Percentiles rank a stretch among this genome's conserved stretches.
These are phyloP conservation scores for Melanophora roralis DNA, from an alignment of 2,888 invertebrate species.

Conservation along the genomic window DNA sequence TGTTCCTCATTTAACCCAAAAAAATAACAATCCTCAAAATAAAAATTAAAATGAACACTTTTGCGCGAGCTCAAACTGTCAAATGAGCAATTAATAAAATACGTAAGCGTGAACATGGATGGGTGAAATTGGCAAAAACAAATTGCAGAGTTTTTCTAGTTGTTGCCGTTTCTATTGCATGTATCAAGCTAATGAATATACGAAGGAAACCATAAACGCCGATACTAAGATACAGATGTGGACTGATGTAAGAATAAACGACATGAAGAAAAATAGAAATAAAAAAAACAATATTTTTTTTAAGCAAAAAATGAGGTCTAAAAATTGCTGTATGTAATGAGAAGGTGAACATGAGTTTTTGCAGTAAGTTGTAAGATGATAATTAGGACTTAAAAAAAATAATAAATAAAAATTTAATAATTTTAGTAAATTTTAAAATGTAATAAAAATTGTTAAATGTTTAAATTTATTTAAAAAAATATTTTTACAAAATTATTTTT, in stretches of 20 bases:
- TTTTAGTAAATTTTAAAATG: too few species aligned
- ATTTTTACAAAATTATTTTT: too few species aligned
- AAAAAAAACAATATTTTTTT: not conserved
- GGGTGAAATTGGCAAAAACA: constrained; percentile 57
- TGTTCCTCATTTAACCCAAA: not conserved
- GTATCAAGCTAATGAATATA: constrained; percentile 15
- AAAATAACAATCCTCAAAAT: not conserved
- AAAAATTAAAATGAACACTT: constrained; percentile 53
- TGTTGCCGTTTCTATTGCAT: constrained; percentile 9
- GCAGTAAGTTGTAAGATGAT: not conserved
- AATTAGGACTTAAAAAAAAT: too few species aligned
- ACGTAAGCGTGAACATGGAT: constrained; percentile 64
- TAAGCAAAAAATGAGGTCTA: not conserved
- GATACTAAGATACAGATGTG: not conserved
- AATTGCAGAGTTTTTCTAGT: not conserved
- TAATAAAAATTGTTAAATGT: too few species aligned
- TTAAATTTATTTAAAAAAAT: too few species aligned
- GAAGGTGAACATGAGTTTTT: not conserved
- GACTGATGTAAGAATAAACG: not conserved
- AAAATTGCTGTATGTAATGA: not conserved
- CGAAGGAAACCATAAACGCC: not conserved
- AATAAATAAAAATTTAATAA: too few species aligned
- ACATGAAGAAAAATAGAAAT: not conserved
- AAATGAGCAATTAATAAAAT: constrained; percentile 66
- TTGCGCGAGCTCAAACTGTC: constrained; percentile 61